These are phyloP conservation scores for Knipowitschia caucasica DNA, from an alignment of 2,797 vertebrate genomes.

Conservation along the genomic window DNA sequence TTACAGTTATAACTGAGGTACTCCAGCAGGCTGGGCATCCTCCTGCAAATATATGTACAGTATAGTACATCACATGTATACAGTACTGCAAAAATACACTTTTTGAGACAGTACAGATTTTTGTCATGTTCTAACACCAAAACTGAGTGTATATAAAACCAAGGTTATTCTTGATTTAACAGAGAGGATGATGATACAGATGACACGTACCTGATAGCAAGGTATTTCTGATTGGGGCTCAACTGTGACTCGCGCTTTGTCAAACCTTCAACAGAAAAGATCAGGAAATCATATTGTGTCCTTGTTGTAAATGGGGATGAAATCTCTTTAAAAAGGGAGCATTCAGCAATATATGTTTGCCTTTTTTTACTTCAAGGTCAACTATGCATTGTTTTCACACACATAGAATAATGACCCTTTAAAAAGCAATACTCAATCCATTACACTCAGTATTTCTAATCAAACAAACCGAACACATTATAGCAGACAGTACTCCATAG, in stretches of 20 bases:
- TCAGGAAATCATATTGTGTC: neutral
- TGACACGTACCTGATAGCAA: conserved; percentile 93
- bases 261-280: conserved; percentile 76
- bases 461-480: no score
- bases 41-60: conserved; percentile 65
- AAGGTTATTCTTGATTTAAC: neutral
- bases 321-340: no score
- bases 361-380: no score
- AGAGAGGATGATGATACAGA: conserved; percentile 52
- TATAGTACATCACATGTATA: neutral
- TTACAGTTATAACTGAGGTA: conserved; percentile 98
- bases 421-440: no score
- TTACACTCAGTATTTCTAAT: no score
- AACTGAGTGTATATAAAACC: no score
- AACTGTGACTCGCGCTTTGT: conserved; percentile 87
- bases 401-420: no score
- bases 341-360: no score
- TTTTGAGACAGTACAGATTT: neutral
- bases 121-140: no score
- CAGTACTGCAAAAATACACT: neutral
- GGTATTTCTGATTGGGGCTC: conserved; percentile 86
- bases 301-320: neutral
- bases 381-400: no score
- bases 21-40: conserved; percentile 94
- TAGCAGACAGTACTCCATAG: no score